Evolutionary conservation across 2,113 vertebrate species (phyloP).

Genomic region (Tenrec ecaudatus): DNA sequence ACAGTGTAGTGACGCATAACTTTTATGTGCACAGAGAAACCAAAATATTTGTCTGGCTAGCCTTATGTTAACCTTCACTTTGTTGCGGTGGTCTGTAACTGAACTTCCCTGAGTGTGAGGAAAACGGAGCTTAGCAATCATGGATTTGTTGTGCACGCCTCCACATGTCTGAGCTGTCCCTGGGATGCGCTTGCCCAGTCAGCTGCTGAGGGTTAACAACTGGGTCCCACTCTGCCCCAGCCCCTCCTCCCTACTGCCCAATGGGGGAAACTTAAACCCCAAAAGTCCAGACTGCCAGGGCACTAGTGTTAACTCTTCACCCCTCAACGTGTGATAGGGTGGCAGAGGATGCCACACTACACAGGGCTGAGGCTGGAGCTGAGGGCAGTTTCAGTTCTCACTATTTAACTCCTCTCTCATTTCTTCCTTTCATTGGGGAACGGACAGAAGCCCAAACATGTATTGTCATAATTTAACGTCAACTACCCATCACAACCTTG

Average conservation of each 20-base stretch:
- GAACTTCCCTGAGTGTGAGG: no score
- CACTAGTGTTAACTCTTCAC: not conserved
- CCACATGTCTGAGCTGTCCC: no score
- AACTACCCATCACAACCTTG: not conserved
- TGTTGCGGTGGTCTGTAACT: no score
- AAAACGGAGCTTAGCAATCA: no score
- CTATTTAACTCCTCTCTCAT: conserved; percentile 42
- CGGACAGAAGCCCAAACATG: not conserved
- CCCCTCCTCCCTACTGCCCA: not conserved
- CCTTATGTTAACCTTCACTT: no score
- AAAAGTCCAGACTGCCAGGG: conserved; percentile 43
- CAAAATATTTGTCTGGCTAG: no score
- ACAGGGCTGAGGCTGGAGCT: conserved; percentile 25
- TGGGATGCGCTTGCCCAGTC: conserved; percentile 59
- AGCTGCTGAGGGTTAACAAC: conserved; percentile 12
- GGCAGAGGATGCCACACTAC: not conserved
- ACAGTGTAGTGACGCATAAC: no score
- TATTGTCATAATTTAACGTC: not conserved
- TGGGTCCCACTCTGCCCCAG: not conserved
- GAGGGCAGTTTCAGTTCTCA: not conserved
- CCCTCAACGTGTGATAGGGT: conserved; percentile 37
- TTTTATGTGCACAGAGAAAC: no score
- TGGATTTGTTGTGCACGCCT: no score
- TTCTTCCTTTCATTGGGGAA: not conserved
- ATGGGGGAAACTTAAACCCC: conserved; percentile 36